Evolutionary conservation across 2,888 invertebrate genomes (phyloP).

Genomic region (Trichacis sp.): DNA sequence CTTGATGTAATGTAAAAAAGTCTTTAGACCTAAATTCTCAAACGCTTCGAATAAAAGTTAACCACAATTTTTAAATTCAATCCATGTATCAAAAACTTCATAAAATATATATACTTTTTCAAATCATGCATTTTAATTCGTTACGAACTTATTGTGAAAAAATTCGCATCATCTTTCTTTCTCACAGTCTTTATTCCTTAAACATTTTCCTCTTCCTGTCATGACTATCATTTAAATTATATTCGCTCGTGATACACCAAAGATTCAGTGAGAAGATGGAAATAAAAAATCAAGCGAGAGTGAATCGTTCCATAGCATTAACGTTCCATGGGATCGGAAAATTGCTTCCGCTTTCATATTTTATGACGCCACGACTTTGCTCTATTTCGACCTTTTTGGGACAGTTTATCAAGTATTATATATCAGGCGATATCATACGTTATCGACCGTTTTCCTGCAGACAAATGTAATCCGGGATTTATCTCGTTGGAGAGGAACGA

Average conservation of each 20-base stretch:
- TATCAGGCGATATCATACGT: slow-evolving; percentile 14
- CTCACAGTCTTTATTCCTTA: background rate
- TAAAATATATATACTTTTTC: too few species aligned
- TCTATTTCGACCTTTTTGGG: slow-evolving; percentile 7
- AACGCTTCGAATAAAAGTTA: too few species aligned
- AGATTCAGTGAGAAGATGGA: background rate
- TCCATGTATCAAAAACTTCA: too few species aligned
- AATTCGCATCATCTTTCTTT: too few species aligned
- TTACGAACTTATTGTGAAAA: too few species aligned
- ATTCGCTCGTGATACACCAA: background rate
- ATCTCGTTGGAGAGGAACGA: slow-evolving; percentile 12
- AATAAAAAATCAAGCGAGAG: background rate
- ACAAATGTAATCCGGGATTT: slow-evolving; percentile 24
- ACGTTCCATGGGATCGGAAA: background rate
- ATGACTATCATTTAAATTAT: background rate
- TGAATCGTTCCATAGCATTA: background rate
- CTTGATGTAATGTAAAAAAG: too few species aligned
- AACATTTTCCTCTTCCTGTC: too few species aligned
- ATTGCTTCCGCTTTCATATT: background rate
- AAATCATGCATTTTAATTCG: too few species aligned
- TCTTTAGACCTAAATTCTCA: too few species aligned
- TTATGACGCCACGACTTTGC: slow-evolving; percentile 5
- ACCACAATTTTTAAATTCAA: too few species aligned
- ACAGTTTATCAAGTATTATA: slow-evolving; percentile 17
- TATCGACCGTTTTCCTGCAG: slow-evolving; percentile 15